These are phyloP conservation scores for Astreopora myriophthalma DNA, from an alignment of 64 coral and sea anemone genomes.

Conservation along the genomic window DNA sequence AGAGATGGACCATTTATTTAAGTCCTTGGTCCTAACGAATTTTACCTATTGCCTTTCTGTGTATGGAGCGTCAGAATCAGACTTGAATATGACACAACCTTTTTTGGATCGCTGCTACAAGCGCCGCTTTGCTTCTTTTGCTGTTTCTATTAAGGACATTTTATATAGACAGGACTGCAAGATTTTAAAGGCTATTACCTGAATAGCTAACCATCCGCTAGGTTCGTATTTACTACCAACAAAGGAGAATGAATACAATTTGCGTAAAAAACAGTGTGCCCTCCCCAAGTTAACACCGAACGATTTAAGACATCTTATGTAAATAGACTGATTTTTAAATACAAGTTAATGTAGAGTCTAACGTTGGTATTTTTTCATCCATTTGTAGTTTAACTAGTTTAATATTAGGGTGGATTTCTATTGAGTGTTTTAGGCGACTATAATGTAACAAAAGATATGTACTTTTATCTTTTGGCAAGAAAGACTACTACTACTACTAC, in stretches of 20 bases:
- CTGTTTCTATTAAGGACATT: not conserved
- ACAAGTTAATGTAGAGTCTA: not conserved
- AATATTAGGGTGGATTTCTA: not conserved
- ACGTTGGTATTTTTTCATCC: not conserved
- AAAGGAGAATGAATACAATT: not conserved
- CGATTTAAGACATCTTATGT: not conserved
- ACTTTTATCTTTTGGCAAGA: not conserved
- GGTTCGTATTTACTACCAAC: not conserved
- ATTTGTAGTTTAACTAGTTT: not conserved
- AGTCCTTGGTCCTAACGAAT: no score
- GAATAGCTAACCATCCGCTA: not conserved
- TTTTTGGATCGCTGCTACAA: no score
- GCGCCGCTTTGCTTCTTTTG: no score
- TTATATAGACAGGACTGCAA: not conserved
- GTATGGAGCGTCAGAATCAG: no score
- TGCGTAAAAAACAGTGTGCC: not conserved
- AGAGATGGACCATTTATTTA: no score
- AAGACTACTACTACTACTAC: not conserved
- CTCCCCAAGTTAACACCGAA: not conserved
- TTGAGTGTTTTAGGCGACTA: not conserved
- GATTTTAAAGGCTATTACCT: conserved; percentile 7
- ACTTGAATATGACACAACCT: no score
- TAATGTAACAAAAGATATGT: conserved; percentile 20
- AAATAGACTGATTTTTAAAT: conserved; percentile 6
- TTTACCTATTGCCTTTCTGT: no score